Conservation (phyloP, 2,888 invertebrate species). For the Nudaria mundana region DNA sequence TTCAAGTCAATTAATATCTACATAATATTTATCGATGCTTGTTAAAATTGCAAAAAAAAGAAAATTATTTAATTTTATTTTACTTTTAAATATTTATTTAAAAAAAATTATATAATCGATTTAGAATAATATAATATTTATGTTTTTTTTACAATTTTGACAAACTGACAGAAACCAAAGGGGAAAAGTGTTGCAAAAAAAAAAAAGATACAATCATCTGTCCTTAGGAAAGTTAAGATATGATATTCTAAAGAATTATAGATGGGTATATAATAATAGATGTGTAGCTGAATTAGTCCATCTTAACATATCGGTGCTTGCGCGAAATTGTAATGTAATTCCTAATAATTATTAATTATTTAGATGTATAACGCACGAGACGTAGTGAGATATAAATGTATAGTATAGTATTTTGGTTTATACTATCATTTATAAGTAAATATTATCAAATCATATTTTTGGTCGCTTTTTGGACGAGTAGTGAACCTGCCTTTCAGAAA, state of each 20-base stretch:
- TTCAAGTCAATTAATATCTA: slow-evolving; percentile 54
- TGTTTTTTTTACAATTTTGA: slow-evolving; percentile 24
- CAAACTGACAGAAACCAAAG: slow-evolving; percentile 28
- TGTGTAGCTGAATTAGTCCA: slow-evolving; percentile 62
- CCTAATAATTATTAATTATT: slow-evolving; percentile 56
- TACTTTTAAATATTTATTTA: background rate
- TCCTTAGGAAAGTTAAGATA: slow-evolving; percentile 62
- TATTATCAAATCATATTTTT: slow-evolving; percentile 25
- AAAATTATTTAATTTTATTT: background rate
- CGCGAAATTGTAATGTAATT: slow-evolving; percentile 57
- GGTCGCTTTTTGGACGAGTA: slow-evolving; percentile 7
- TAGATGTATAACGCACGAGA: slow-evolving; percentile 48
- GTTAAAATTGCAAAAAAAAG: slow-evolving; percentile 20
- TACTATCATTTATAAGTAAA: slow-evolving; percentile 19
- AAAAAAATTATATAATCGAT: background rate
- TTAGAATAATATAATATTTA: background rate
- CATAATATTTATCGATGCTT: slow-evolving; percentile 22
- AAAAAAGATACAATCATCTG: slow-evolving; percentile 51
- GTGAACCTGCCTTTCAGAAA: slow-evolving; percentile 4
- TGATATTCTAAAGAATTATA: slow-evolving; percentile 66
- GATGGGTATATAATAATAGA: slow-evolving; percentile 40
- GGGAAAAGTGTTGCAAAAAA: slow-evolving; percentile 29
- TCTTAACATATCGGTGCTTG: slow-evolving; percentile 79
- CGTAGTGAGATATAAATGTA: slow-evolving; percentile 41
- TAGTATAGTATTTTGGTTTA: slow-evolving; percentile 17